Base-by-base conservation (phyloP, 2,888 invertebrate genomes). In the Scaptodrosophila latifasciaeformis region DNA sequence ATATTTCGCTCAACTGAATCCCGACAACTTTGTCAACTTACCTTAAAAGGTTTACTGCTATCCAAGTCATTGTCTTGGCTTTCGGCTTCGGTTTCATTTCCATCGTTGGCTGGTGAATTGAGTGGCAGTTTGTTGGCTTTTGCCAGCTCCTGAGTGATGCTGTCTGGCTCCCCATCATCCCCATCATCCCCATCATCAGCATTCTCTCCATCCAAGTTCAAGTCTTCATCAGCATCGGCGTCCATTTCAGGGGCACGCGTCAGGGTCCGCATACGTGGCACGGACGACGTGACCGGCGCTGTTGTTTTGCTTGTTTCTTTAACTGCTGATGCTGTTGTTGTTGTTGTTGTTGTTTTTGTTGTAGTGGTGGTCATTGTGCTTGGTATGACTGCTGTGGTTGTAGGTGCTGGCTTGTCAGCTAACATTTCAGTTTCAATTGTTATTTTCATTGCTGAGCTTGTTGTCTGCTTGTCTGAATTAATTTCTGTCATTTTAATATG, bases 11-110 rank as follows among this genome's bases (percentile, higher is more conserved):
- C n/a, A n/a, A n/a, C n/a, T n/a, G n/a, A n/a, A n/a, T n/a, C n/a
- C n/a, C n/a, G n/a, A n/a, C n/a, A n/a, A n/a, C n/a, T n/a, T n/a
- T 13, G 29, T 31, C 4, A 21, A 71, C 75, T 21, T 54, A 75
- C 75, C 75, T 75, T 75, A 53, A 75, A 75, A 27, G 75, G 75
- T 48, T 81, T 75, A 66, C 80, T 79, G 59, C 66, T 79, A 58
- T 75, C 74, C 47, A 75, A 42, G 49, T 67, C 67, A 34, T 37
- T 37, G 37, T 34, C 34, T 34, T 37, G 17, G 31, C 6, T 12
- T 12, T 37, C 15, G 18, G 18, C 9, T 27, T 5, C 27, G 27
- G 27, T 27, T 27, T 5, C 27, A 6, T 27, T 17, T 12, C 18
- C 18, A 17, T 5, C 13, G 37, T n/a, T n/a, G n/a, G n/a, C n/a